phyloP scores from a whole-genome alignment of 2,113 vertebrate species.

The Spermophilus dauricus region DNA sequence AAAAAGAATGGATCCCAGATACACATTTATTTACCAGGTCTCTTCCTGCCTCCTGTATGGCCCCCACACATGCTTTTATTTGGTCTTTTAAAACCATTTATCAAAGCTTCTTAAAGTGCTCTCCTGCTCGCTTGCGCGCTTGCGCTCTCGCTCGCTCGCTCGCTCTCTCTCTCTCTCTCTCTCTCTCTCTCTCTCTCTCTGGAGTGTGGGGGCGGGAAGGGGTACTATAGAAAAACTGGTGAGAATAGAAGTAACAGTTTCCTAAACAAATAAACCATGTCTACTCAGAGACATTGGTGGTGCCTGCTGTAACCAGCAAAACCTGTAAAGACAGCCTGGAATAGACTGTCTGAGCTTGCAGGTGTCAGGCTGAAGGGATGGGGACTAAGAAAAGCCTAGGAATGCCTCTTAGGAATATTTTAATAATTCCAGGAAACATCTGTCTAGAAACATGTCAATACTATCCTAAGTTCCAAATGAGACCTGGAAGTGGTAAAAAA shows the following conservation, averaged over 20 bases:
- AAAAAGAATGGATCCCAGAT: background rate
- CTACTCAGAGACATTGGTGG: background rate
- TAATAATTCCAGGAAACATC: background rate
- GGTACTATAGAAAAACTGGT: background rate
- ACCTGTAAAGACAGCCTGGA: background rate
- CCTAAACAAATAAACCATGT: background rate
- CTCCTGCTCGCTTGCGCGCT: background rate
- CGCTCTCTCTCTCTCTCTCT: background rate
- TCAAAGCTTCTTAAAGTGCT: background rate
- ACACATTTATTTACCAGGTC: background rate
- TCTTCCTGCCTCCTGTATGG: background rate
- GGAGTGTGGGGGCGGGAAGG: no score
- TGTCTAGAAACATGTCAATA: background rate
- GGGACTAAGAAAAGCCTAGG: background rate
- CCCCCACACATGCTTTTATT: background rate
- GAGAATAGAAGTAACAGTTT: background rate
- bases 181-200: no score
- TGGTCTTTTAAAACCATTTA: background rate
- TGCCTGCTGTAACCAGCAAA: background rate
- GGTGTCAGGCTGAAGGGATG: background rate
- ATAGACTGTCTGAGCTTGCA: no score
- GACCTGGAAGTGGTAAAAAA: background rate
- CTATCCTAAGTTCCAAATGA: conserved; percentile 13
- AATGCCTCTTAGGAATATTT: conserved; percentile 15
- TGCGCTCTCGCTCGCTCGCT: no score